These are phyloP conservation scores for Malurus cyaneus DNA, from an alignment of 2,113 vertebrate species.

Conservation along the genomic window DNA sequence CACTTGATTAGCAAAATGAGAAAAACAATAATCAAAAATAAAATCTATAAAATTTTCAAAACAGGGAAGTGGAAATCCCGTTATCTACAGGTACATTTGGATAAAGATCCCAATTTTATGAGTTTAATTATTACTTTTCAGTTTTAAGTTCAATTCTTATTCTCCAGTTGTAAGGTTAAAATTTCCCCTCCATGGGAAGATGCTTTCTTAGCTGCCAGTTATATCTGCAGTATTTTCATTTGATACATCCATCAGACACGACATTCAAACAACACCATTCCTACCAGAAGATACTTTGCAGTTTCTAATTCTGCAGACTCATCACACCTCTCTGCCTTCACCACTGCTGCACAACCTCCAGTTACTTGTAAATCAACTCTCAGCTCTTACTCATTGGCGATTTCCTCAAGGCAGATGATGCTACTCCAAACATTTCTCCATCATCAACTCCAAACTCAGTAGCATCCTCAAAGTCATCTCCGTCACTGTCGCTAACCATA, in stretches of 20 bases:
- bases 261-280: not conserved
- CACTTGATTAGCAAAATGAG: not conserved
- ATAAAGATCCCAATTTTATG: not conserved
- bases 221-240: not conserved
- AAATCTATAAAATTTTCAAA: not conserved
- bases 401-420: conserved; percentile 89
- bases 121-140: not conserved
- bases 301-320: not conserved
- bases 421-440: conserved; percentile 95
- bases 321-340: not conserved
- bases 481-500: conserved; percentile 98
- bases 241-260: not conserved
- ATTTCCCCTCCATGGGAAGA: not conserved
- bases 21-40: not conserved
- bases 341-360: not conserved
- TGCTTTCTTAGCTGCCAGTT: not conserved
- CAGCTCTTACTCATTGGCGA: conserved; percentile 93
- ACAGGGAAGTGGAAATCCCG: not conserved
- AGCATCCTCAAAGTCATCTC: conserved; percentile 97
- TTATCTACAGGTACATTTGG: not conserved
- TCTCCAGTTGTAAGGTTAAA: not conserved
- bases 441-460: conserved; percentile 98
- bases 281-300: not conserved
- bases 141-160: not conserved
- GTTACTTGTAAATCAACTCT: not conserved